phyloP scores from a whole-genome alignment of 2,888 invertebrate genomes.

The Seladonia tumulorum region DNA sequence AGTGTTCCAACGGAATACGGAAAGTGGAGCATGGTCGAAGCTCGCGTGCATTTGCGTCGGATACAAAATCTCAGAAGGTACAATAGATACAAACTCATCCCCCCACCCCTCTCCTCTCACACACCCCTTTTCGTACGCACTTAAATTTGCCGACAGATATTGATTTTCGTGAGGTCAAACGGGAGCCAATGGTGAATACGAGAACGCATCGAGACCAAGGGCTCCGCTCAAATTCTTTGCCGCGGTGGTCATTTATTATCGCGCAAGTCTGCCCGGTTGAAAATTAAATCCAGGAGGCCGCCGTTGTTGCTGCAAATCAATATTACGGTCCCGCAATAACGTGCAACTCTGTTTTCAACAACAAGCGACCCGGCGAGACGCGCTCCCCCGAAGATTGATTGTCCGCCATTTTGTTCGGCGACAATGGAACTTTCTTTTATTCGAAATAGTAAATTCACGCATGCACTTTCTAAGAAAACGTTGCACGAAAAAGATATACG shows the following conservation, averaged over 20 bases:
- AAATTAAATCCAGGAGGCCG: background rate
- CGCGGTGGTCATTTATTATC: conserved; percentile 32
- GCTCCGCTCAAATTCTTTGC: conserved; percentile 36
- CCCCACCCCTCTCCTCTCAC: background rate
- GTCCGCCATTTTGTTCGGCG: background rate
- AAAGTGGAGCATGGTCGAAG: background rate
- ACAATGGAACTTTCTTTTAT: background rate
- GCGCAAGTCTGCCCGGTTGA: background rate
- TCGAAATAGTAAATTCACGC: background rate
- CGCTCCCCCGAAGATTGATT: background rate
- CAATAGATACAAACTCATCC: conserved; percentile 14
- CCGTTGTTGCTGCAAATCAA: background rate
- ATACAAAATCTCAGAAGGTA: conserved; percentile 52
- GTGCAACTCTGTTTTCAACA: background rate
- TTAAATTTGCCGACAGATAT: conserved; percentile 59
- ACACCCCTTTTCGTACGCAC: conserved; percentile 31
- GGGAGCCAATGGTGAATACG: conserved; percentile 53
- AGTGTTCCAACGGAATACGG: background rate
- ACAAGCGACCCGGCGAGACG: background rate
- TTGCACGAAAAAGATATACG: too few relatives aligned
- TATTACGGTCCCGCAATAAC: background rate
- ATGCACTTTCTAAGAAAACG: background rate
- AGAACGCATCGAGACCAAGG: conserved; percentile 36
- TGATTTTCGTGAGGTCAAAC: conserved; percentile 62
- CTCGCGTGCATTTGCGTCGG: conserved; percentile 15